These are phyloP conservation scores for Macaca fascicularis DNA, from an alignment of 2,113 vertebrate species.

Conservation along the genomic window T2T-MFA8v1.1 NC_088376.1:125520501-125521000, in stretches of 20 bases:
- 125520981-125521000: conserved; percentile 18
- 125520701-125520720: neutral
- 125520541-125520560: neutral
- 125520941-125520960: neutral
- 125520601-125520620: neutral
- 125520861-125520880: neutral
- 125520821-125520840: neutral
- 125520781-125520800: neutral
- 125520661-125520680: neutral
- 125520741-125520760: neutral
- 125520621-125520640: neutral
- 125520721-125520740: neutral
- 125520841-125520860: neutral
- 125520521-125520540: neutral
- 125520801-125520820: neutral
- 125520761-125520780: neutral
- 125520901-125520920: neutral
- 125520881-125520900: neutral
- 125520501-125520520: neutral
- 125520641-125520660: neutral
- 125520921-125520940: neutral
- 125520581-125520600: neutral
- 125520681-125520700: neutral
- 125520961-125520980: neutral
- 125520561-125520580: neutral